A percentile compares a stretch with the other conserved stretches of the same genome.
These are phyloP conservation scores for Argyrosomus regius DNA, from an alignment of 2,797 vertebrate genomes.

Conservation along the genomic window DNA sequence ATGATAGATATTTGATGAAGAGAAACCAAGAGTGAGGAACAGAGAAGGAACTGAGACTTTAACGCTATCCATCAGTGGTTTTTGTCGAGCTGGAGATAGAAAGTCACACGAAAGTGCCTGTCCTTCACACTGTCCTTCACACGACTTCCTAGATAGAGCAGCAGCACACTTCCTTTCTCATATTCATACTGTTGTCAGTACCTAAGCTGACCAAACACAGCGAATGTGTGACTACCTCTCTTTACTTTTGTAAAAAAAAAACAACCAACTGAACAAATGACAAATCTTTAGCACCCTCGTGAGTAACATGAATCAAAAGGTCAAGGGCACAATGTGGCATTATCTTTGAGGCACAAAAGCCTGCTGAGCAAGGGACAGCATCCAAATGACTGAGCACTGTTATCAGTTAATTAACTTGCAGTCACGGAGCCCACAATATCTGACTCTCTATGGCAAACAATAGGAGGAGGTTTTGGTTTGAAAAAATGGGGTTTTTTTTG, in stretches of 20 bases:
- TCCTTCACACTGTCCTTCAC: neutral
- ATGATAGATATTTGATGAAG: slow-evolving; percentile 75
- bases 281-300: neutral
- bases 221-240: neutral
- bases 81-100: slow-evolving; percentile 28
- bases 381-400: slow-evolving; percentile 15
- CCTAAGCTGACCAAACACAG: slow-evolving; percentile 2
- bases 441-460: slow-evolving; percentile 22
- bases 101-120: neutral
- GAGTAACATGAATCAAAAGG: slow-evolving; percentile 9
- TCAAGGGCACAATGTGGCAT: neutral
- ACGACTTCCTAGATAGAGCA: slow-evolving; percentile 27
- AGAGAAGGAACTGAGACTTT: slow-evolving; percentile 14
- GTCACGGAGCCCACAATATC: slow-evolving; percentile 6
- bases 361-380: slow-evolving; percentile 17
- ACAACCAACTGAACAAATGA: neutral
- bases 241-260: neutral
- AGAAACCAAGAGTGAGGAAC: slow-evolving; percentile 21
- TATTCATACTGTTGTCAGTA: slow-evolving; percentile 8
- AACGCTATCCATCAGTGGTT: slow-evolving; percentile 2
- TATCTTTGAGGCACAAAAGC: slow-evolving; percentile 28
- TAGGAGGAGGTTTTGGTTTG: neutral
- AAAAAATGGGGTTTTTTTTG: neutral
- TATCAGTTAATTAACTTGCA: slow-evolving; percentile 31
- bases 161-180: slow-evolving; percentile 33